Percentiles rank a stretch among this genome's conserved stretches.
Evolutionary conservation across 2,113 vertebrate genomes (phyloP).

Genomic region (Raphicerus campestris): DNA sequence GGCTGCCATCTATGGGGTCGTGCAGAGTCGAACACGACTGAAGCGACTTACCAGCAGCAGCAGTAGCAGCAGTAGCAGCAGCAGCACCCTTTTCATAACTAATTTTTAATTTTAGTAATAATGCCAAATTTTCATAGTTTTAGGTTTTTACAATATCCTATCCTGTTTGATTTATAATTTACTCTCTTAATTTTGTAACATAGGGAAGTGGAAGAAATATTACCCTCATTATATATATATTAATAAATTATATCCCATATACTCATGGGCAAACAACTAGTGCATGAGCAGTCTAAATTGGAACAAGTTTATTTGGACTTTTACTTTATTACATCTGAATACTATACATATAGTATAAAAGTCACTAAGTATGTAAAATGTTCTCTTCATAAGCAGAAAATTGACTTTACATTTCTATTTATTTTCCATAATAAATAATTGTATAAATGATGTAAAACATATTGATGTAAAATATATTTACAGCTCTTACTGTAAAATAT

Average conservation of each 20-base stretch:
- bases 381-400: background rate
- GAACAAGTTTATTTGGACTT: background rate
- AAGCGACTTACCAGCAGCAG: accelerated
- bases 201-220: background rate
- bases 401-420: background rate
- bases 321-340: background rate
- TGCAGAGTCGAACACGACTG: accelerated
- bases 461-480: no score
- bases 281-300: background rate
- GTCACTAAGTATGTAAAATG: background rate
- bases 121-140: background rate
- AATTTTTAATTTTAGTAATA: background rate
- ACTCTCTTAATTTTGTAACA: background rate
- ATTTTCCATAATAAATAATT: background rate
- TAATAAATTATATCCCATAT: background rate
- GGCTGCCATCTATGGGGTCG: background rate
- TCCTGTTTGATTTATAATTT: background rate
- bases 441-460: background rate
- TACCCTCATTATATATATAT: background rate
- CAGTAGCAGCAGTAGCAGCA: background rate
- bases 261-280: background rate
- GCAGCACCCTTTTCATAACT: background rate
- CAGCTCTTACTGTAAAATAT: background rate
- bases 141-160: background rate
- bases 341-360: background rate